Base-by-base conservation (phyloP, 2,797 vertebrate genomes). In the Siniperca undulata region DNA sequence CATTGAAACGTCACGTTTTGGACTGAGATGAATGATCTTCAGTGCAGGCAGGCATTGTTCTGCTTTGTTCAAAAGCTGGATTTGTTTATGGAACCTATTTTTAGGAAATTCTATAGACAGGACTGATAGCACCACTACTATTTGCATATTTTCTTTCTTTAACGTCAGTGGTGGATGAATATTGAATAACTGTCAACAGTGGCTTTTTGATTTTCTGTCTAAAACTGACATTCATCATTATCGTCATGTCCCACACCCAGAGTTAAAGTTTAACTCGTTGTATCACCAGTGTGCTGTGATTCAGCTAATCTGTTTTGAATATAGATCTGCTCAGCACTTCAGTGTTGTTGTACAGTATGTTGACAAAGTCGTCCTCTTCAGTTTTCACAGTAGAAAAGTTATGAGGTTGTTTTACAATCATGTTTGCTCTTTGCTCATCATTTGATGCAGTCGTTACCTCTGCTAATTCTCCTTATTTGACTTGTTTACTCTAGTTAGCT, bases 231-330 rank as follows among this genome's bases (percentile, higher is more conserved):
- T 66, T 30, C 16, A 12, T 4, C 16, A 22, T 6, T 8, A 50
- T 60, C 13, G 20, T 40, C 4, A 0, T 61, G 19, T 40, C 46
- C 36, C 50, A 40, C 2, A 59, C 40, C 38, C 19, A 22, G 7
- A 38, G 68, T 80, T 84, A 76, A 82, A 75, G 10, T 66, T 70
- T 34, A 81, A 77, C 69, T 3, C 22, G 24, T 7, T 27, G 12
- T 46, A 3, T 52, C 40, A 56, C 17, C 36, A 24, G 24, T 14
- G n/a, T 44, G 20, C 70, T 50, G 52, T 13, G 19, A 50, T 34
- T 62, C 12, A 30, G 36, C 7, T 36, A 4, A 36, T 60, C 42
- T 9, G 34, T 48, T 17, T 3, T 42, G 60, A 77, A 38, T 27
- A 27, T 36, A 34, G 20, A 38, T 76, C 69, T 5, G 0, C 7